phyloP scores from a whole-genome alignment of 1,140 invertebrate genomes.

The Chelonus insularis region DNA sequence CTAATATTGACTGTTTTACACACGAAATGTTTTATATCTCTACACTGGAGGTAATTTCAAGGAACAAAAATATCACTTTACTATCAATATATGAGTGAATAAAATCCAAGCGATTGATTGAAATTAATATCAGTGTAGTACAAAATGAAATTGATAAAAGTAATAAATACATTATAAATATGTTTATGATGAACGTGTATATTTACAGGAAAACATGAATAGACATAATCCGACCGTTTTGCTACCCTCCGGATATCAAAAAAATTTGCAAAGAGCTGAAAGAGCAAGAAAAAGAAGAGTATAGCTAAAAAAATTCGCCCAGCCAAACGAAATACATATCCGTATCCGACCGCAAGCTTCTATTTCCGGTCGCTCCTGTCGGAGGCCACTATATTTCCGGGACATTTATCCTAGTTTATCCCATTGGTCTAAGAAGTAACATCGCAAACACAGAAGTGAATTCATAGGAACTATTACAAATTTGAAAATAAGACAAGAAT shows the following conservation, averaged over 20 bases:
- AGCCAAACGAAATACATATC: conserved; percentile 59
- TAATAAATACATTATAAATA: background rate
- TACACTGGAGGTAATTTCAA: background rate
- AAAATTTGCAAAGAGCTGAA: conserved; percentile 43
- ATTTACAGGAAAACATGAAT: too few species aligned
- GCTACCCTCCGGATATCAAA: conserved; percentile 55
- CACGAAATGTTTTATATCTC: background rate
- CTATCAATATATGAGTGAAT: too few species aligned
- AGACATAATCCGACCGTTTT: background rate
- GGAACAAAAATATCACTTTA: too few species aligned
- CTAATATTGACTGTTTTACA: background rate
- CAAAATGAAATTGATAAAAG: background rate
- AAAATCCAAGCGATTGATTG: too few species aligned
- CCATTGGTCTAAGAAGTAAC: conserved; percentile 39
- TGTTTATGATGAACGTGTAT: background rate
- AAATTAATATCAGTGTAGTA: too few species aligned
- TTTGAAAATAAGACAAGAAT: too few species aligned
- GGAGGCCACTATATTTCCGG: conserved; percentile 60
- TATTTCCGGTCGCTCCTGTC: conserved; percentile 61
- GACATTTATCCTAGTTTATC: conserved; percentile 63
- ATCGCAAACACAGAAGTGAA: conserved; percentile 1
- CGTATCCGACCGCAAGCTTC: conserved; percentile 62
- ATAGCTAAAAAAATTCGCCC: conserved; percentile 44
- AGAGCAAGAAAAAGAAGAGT: conserved; percentile 4
- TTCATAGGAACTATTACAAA: background rate